These are phyloP conservation scores for Calidris pygmaea DNA, from an alignment of 2,113 vertebrate genomes.

Conservation along the genomic window DNA sequence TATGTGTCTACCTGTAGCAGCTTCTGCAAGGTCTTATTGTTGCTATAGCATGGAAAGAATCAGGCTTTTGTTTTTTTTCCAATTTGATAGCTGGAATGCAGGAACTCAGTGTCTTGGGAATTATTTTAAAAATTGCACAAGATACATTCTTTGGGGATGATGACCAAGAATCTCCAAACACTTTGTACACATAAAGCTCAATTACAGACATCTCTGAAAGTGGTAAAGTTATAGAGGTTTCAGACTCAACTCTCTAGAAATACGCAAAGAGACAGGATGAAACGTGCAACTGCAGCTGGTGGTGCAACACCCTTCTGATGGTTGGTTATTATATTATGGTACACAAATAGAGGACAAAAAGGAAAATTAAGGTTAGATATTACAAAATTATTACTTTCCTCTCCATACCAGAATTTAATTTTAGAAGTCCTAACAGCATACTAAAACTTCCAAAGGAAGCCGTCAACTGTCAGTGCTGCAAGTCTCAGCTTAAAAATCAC, in stretches of 20 bases:
- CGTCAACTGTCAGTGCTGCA: neutral
- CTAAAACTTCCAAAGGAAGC: neutral
- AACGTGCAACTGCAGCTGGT: neutral
- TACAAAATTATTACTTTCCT: neutral
- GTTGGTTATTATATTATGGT: neutral
- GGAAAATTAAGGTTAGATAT: neutral
- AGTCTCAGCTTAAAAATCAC: neutral
- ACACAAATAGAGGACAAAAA: neutral
- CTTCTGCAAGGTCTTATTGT: neutral
- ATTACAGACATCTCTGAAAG: neutral
- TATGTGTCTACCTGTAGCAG: neutral
- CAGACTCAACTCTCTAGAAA: neutral
- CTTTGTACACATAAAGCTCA: neutral
- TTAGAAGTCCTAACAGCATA: neutral
- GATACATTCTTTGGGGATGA: neutral
- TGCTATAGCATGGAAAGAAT: neutral
- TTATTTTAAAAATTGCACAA: neutral
- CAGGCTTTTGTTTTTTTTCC: neutral
- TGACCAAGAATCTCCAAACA: neutral
- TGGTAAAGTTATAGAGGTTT: neutral
- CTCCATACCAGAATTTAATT: neutral
- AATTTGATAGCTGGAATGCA: neutral
- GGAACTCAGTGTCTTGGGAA: neutral
- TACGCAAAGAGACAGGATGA: neutral
- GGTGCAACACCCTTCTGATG: neutral